Base-by-base conservation (phyloP, 2,113 vertebrate species). In the Pseudolaguvia tuberculata region DNA sequence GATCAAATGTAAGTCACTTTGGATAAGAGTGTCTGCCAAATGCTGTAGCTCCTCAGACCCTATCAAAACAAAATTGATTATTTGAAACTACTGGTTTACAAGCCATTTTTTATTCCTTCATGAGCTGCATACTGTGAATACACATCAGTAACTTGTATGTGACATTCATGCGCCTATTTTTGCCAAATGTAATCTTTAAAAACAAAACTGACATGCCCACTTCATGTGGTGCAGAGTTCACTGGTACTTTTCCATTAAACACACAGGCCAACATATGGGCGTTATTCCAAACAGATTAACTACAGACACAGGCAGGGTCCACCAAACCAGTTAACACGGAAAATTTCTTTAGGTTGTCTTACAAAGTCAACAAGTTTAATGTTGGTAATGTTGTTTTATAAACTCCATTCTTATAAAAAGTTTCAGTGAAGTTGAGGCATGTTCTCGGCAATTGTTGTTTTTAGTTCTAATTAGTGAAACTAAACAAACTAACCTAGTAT, bases 191-290 rank as follows among this genome's bases (percentile, higher is more conserved):
- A 73, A 56, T 75, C 35, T 63, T 35, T 29, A 65, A 51, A 56
- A 73, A 70, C 63, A 63, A 13, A 29, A 57, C 58, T 71, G 14
- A 58, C 70, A 15, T 70, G 66, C 15, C 25, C 29, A 29, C 72
- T 53, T 5, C 58, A 51, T 67, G 42, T 47, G 21, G 35, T 45
- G 23, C 73, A 67, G 18, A 67, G 31, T 52, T n/a, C 20, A 39
- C 12, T 42, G 57, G 78, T 79, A 75, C 52, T 75, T 70, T 79
- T 79, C 78, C 78, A 70, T 56, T 52, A 35, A 65, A 67, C 71
- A 31, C 47, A 21, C 20, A 20, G 47, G 48, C 12, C 48, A 74
- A 29, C 17, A 18, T 45, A n/a, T 23, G 45, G 61, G 42, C 62
- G 4, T 45, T 21, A 29, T 45, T 29, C 31, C 63, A 73, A 67